Percentiles rank a stretch among this genome's conserved stretches.
phyloP scores from a whole-genome alignment of 2,113 vertebrate species.

The Hydrolagus affinis region DNA sequence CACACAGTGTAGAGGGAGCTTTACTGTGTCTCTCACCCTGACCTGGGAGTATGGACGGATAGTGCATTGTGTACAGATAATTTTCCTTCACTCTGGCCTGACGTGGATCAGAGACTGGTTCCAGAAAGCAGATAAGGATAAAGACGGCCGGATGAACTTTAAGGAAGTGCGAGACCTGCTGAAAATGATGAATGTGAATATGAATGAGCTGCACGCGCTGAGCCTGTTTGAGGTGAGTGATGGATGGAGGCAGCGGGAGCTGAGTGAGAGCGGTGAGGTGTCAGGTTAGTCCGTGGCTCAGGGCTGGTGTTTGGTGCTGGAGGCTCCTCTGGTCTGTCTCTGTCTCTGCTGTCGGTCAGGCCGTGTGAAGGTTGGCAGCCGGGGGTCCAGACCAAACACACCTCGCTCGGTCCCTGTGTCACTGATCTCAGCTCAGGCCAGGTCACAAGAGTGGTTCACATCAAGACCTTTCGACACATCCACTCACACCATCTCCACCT shows the following conservation, averaged over 20 bases:
- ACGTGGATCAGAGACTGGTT: constrained; percentile 92
- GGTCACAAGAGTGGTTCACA: too few relatives aligned
- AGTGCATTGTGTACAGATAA: background rate
- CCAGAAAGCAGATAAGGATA: constrained; percentile 83
- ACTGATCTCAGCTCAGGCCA: too few relatives aligned
- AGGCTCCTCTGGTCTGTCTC: constrained; percentile 12
- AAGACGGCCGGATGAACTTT: constrained; percentile 85
- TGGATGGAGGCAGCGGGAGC: background rate
- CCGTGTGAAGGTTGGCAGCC: too few relatives aligned
- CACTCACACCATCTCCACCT: too few relatives aligned
- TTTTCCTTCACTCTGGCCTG: constrained; percentile 58
- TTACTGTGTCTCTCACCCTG: background rate
- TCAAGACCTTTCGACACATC: too few relatives aligned
- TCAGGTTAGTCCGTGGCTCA: background rate
- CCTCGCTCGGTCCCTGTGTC: too few relatives aligned
- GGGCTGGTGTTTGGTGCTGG: background rate
- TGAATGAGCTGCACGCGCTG: constrained; percentile 76
- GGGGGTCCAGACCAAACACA: too few relatives aligned
- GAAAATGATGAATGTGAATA: constrained; percentile 88
- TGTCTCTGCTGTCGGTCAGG: too few relatives aligned
- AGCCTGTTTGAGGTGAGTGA: constrained; percentile 70
- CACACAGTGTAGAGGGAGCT: background rate
- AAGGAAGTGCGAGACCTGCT: constrained; percentile 75
- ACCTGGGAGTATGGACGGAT: background rate
- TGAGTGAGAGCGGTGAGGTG: background rate